Conservation (phyloP, 2,888 invertebrate genomes). For the Falcaria lacertinaria region DNA sequence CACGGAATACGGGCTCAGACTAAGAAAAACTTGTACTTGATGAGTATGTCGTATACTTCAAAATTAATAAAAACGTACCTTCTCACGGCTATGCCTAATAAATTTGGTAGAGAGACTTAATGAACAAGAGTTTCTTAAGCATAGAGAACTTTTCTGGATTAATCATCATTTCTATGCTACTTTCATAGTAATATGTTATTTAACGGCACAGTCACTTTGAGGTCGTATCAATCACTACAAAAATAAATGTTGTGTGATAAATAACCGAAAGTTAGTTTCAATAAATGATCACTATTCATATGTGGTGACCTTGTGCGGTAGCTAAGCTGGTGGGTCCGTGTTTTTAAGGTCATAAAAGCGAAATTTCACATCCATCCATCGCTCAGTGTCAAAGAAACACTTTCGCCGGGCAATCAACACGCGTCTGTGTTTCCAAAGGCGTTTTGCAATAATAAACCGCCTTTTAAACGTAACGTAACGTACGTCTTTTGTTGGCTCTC, state of each 20-base stretch:
- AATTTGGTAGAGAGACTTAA: too few relatives aligned
- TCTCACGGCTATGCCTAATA: too few relatives aligned
- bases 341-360: conserved; percentile 43
- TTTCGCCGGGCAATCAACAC: conserved; percentile 36
- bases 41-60: too few relatives aligned
- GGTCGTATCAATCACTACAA: not conserved
- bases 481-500: conserved; percentile 24
- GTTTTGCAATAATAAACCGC: conserved; percentile 25
- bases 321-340: conserved; percentile 1
- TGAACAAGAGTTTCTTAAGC: too few relatives aligned
- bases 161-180: too few relatives aligned
- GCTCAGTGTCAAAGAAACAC: conserved; percentile 35
- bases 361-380: conserved; percentile 31
- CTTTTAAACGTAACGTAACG: conserved; percentile 20
- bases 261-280: conserved; percentile 4
- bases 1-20: too few relatives aligned
- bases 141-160: too few relatives aligned
- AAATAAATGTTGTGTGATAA: not conserved
- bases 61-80: too few relatives aligned
- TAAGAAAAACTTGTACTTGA: too few relatives aligned
- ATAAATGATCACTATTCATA: conserved; percentile 6
- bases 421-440: conserved; percentile 16
- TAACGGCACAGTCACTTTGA: too few relatives aligned
- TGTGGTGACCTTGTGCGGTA: conserved; percentile 2
- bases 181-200: too few relatives aligned